Percentiles rank a stretch among this genome's conserved stretches.
These are phyloP conservation scores for Bryconaethiops microstoma DNA, from an alignment of 2,797 vertebrate genomes.

Conservation along the genomic window DNA sequence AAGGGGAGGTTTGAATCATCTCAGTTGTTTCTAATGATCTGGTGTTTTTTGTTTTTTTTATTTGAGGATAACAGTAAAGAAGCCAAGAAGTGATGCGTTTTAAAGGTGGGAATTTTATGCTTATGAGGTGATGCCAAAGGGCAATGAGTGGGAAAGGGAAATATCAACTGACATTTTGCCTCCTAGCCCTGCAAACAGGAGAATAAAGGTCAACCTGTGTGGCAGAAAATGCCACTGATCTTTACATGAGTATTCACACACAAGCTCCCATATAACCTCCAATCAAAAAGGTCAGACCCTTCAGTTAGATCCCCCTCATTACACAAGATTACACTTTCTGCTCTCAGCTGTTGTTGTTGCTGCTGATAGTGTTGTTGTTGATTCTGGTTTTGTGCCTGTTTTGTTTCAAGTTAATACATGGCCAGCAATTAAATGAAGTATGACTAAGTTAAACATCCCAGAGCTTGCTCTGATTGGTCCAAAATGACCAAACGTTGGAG, in stretches of 20 bases:
- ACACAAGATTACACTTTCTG: slow-evolving; percentile 9
- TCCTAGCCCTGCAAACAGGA: slow-evolving; percentile 62
- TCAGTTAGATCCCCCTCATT: slow-evolving; percentile 49
- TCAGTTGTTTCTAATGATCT: neutral
- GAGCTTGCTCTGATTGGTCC: neutral
- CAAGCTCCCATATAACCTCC: slow-evolving; percentile 42
- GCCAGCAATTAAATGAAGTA: neutral
- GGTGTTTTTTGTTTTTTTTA: neutral
- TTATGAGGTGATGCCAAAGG: slow-evolving; percentile 58
- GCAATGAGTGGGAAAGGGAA: slow-evolving; percentile 16
- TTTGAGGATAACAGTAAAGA: neutral
- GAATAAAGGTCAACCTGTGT: slow-evolving; percentile 48
- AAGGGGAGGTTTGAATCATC: neutral
- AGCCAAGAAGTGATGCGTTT: slow-evolving; percentile 48
- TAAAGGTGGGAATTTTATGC: slow-evolving; percentile 53
- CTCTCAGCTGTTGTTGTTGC: neutral
- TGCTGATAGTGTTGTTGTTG: neutral
- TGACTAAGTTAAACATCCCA: neutral
- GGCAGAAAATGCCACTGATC: slow-evolving; percentile 69
- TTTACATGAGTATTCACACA: slow-evolving; percentile 57
- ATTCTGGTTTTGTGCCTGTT: neutral
- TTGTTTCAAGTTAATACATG: neutral
- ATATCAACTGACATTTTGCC: slow-evolving; percentile 68
- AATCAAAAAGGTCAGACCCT: slow-evolving; percentile 56
- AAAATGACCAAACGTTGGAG: neutral